A percentile compares a stretch with the other conserved stretches of the same genome.
Evolutionary conservation across 2,797 vertebrate genomes (phyloP).

Genomic region (Pithecia hirsuta): DNA sequence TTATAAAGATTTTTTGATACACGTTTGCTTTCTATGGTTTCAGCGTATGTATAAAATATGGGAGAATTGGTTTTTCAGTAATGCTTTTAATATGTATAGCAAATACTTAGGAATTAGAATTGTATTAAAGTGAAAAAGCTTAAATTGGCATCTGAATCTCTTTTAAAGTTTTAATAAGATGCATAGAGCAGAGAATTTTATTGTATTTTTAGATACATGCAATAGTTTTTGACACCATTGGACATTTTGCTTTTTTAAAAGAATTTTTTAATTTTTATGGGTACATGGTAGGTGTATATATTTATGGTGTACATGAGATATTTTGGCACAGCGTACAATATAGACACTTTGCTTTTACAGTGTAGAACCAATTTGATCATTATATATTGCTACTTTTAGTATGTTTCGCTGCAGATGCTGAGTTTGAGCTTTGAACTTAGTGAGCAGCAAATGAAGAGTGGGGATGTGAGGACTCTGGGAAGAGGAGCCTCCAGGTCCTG

Average conservation of each 20-base stretch:
- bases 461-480: not conserved
- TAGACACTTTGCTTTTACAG: not conserved
- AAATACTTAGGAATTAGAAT: not conserved
- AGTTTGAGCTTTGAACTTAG: not conserved
- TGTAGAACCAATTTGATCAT: not conserved
- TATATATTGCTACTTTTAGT: not conserved
- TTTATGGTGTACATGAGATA: not conserved
- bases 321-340: not conserved
- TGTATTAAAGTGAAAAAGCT: not conserved
- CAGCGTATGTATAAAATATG: not conserved
- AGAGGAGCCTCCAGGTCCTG: rapidly evolving
- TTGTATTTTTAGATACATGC: not conserved
- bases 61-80: not conserved
- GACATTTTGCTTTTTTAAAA: conserved; percentile 13
- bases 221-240: not conserved
- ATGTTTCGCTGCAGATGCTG: not conserved
- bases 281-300: not conserved
- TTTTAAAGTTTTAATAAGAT: not conserved
- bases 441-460: not conserved
- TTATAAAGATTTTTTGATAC: not conserved
- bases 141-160: not conserved
- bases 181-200: not conserved
- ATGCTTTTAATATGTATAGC: not conserved
- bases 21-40: not conserved
- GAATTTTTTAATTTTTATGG: not conserved